Conservation (phyloP, 2,888 invertebrate genomes). For the Plebejus anna region DNA sequence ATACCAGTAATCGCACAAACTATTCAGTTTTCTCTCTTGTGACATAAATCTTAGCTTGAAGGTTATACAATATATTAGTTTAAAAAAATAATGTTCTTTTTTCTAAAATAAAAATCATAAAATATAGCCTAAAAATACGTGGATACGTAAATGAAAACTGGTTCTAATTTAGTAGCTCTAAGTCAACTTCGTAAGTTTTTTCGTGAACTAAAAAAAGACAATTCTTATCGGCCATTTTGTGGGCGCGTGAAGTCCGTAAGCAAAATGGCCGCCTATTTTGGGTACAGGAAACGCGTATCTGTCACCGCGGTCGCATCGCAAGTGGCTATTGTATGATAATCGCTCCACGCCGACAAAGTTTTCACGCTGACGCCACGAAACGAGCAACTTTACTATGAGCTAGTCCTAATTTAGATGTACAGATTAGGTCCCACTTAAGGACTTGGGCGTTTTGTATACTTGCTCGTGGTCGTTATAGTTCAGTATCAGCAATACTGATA, state of each 20-base stretch:
- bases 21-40: not conserved
- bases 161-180: too few relatives aligned
- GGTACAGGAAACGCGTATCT: constrained; percentile 76
- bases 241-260: constrained; percentile 48
- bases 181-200: too few relatives aligned
- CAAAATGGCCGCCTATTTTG: constrained; percentile 75
- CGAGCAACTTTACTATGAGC: constrained; percentile 42
- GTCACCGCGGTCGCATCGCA: constrained; percentile 72
- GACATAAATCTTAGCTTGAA: too few relatives aligned
- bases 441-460: constrained; percentile 17
- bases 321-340: constrained; percentile 79
- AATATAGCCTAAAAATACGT: too few relatives aligned
- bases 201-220: constrained; percentile 5
- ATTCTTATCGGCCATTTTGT: constrained; percentile 58
- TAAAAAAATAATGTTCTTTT: too few relatives aligned
- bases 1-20: constrained; percentile 1
- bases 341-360: constrained; percentile 69
- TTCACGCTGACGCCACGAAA: constrained; percentile 57
- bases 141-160: too few relatives aligned
- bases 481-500: constrained; percentile 8
- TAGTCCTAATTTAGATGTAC: constrained; percentile 26
- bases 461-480: constrained; percentile 6
- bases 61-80: too few relatives aligned
- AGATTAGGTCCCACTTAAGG: constrained; percentile 18
- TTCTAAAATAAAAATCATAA: too few relatives aligned